Base-by-base conservation (phyloP, 2,113 vertebrate genomes). In the Cryptotis parvus region DNA sequence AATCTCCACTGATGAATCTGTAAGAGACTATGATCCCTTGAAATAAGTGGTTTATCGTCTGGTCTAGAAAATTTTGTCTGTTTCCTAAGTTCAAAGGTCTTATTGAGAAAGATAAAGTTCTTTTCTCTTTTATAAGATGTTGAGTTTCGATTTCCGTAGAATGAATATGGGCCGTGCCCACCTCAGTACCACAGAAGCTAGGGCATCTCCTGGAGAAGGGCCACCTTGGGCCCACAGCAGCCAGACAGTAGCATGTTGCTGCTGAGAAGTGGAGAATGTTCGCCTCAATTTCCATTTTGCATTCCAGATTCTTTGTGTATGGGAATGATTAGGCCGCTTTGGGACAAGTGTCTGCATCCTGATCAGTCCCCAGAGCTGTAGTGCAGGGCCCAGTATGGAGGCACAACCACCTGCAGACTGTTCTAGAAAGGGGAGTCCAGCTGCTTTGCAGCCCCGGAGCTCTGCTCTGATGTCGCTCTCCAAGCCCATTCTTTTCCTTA, bases 181-280 rank as follows among this genome's bases (percentile, higher is more conserved):
- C 31, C 29, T 84, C 94, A 80, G 55, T 84, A 77, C 78, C n/a
- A n/a, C n/a, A 10, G 82, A 69, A 92, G 20, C n/a, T n/a, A 49
- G 45, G 41, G 29, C 82, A 61, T 87, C 9, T 76, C 7, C 45
- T 79, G 10, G 24, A 79, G 37, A 73, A 79, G 35, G 80, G 73
- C 10, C 9, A 63, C 22, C 80, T 0, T 89, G 31, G 6, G 9
- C 18, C 27, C 41, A 74, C 35, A 84, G 16, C 43, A 81, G 4
- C 58, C 72, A 6, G 18, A 65, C 16, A 49, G 29, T 68, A 24
- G 68, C 49, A 10, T 66, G 16, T 31, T 12, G 35, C 35, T 66
- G 24, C 37, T 72, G n/a, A 33, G 81, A 26, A 27, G 55, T 76
- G n/a, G n/a, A n/a, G n/a, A n/a, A n/a, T n/a, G n/a, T n/a, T n/a